Conservation (phyloP, 2,797 vertebrate species). For the Myotis myotis region DNA sequence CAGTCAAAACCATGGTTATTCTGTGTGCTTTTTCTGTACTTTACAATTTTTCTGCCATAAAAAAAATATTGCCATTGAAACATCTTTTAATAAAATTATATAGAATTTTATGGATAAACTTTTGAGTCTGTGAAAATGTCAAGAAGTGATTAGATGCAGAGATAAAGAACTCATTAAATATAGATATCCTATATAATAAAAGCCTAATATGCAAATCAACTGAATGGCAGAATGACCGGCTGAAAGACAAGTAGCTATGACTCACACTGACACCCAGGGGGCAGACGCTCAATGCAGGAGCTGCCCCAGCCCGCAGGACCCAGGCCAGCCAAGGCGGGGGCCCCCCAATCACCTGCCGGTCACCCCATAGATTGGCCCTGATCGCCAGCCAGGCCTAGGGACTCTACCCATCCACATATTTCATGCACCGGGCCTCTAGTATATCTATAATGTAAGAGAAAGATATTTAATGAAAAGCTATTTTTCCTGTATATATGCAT, state of each 20-base stretch:
- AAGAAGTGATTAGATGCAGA: not conserved
- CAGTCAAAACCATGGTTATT: not conserved
- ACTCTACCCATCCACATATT: too few relatives aligned
- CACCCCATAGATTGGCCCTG: too few relatives aligned
- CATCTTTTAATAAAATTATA: not conserved
- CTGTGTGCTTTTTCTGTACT: not conserved
- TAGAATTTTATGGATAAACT: not conserved
- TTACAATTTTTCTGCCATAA: not conserved
- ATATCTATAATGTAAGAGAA: not conserved
- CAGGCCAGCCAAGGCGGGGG: too few relatives aligned
- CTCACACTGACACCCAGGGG: too few relatives aligned
- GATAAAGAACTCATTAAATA: not conserved
- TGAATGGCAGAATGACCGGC: too few relatives aligned
- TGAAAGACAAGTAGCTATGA: too few relatives aligned
- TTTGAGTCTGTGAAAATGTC: not conserved
- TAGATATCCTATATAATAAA: not conserved
- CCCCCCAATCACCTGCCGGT: too few relatives aligned
- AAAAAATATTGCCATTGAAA: not conserved
- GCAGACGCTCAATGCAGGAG: too few relatives aligned
- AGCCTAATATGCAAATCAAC: too few relatives aligned
- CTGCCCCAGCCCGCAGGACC: too few relatives aligned
- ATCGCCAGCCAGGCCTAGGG: too few relatives aligned
- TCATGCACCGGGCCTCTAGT: not conserved
- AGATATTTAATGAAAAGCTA: not conserved
- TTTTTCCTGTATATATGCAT: not conserved